Evolutionary conservation across 2,113 vertebrate species (phyloP).

Genomic region (Lepidothrix coronata): DNA sequence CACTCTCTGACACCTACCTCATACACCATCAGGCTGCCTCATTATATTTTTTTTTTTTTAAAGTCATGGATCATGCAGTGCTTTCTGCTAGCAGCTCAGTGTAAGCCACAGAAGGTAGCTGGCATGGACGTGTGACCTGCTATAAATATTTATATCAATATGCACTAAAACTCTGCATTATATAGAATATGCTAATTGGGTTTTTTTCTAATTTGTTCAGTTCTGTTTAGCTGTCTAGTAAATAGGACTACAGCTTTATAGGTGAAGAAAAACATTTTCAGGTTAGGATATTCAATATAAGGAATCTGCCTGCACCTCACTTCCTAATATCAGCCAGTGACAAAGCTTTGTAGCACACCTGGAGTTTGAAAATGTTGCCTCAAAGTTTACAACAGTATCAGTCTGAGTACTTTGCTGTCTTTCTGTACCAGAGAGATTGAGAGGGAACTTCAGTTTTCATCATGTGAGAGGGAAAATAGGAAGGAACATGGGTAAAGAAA

Average conservation of each 20-base stretch:
- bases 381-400: neutral
- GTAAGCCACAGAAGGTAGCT: constrained; percentile 4
- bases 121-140: neutral
- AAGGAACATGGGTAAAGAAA: neutral
- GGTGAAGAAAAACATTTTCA: neutral
- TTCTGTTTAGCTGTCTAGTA: neutral
- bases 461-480: neutral
- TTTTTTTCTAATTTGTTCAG: neutral
- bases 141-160: constrained; percentile 3
- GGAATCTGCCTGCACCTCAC: neutral
- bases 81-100: constrained; percentile 25
- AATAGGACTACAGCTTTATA: neutral
- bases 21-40: constrained; percentile 20
- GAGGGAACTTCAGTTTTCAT: neutral
- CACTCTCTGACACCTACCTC: constrained; percentile 26
- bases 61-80: neutral
- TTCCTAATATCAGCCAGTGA: neutral
- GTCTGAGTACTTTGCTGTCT: constrained; percentile 36
- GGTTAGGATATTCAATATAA: neutral
- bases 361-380: neutral
- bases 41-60: neutral
- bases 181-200: neutral
- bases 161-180: neutral
- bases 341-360: neutral
- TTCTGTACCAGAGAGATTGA: neutral